Percentiles rank a stretch among this genome's conserved stretches.
phyloP scores from a whole-genome alignment of 2,888 invertebrate genomes.

The Agrotis ipsilon region DNA sequence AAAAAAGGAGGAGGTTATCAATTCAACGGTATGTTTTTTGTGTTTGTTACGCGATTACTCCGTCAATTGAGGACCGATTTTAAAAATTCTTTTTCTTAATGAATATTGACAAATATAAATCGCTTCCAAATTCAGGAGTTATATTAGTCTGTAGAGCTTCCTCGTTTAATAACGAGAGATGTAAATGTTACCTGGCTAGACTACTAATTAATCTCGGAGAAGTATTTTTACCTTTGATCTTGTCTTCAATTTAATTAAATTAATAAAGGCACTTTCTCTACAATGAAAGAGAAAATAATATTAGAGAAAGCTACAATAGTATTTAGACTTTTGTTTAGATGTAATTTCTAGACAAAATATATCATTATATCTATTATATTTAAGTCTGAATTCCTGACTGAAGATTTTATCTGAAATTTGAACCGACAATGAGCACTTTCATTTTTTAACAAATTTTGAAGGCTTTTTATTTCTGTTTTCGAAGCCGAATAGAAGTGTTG shows the following conservation, averaged over 20 bases:
- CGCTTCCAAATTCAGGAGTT: too few species aligned
- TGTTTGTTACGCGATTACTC: too few species aligned
- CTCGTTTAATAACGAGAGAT: neutral
- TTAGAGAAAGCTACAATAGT: neutral
- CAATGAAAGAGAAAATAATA: neutral
- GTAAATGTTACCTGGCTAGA: neutral
- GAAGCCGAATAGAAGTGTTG: too few species aligned
- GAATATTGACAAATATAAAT: too few species aligned
- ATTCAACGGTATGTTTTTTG: too few species aligned
- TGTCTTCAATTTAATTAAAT: neutral
- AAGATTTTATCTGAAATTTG: neutral
- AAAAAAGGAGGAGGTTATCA: too few species aligned
- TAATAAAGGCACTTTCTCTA: neutral
- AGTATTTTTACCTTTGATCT: conserved; percentile 1
- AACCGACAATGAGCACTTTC: neutral
- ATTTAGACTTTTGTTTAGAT: neutral
- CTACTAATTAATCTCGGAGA: neutral
- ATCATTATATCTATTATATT: neutral
- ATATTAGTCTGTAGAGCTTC: too few species aligned
- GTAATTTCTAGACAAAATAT: neutral
- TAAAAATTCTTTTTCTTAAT: too few species aligned
- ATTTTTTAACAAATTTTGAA: neutral
- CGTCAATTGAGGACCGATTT: too few species aligned
- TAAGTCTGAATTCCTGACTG: neutral
- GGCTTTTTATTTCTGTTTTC: neutral